Evolutionary conservation across 2,797 vertebrate species (phyloP), one percentile per base, ranked within the genome.

Genomic region (Borostomias antarcticus): DNA sequence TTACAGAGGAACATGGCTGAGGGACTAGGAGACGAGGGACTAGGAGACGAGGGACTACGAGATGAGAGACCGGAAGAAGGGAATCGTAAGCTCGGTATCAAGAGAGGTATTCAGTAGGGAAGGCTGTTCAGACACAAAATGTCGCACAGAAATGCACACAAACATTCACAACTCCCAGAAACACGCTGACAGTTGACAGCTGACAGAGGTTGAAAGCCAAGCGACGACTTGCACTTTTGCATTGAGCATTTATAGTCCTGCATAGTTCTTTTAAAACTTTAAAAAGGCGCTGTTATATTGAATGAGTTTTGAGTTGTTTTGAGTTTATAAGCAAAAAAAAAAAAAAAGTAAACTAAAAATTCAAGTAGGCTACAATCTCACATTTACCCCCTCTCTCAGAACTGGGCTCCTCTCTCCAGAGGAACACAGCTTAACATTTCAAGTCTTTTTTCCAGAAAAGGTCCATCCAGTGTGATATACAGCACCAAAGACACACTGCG

Each of bases 381-480:
- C 54, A n/a, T 71, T 71, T 70, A 73, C 66, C 80, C 76, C 70
- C 81, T 67, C 79, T 78, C 82, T 81, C 68, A 76, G 76, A 72
- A 17, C 70, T 60, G 23, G 5, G 33, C 76, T 70, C 68, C 56
- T 48, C 78, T 65, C 61, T 58, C 70, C 76, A 52, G 86, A 81
- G 76, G 66, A 82, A 70, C 59, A 74, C 62, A 51, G 30, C 33
- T 57, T 85, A 32, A 30, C 37, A 19, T 40, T 74, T 91, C 86
- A 89, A 89, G 86, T 89, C 75, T 87, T 81, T 78, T 78, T 83
- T 76, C 68, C 80, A 85, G 81, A 87, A 84, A 89, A 90, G 86
- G 89, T 92, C 91, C 92, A 93, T 92, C 91, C 92, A 93, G 91
- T 93, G 92, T 90, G 90, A 91, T 77, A 75, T 84, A 88, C 84